A percentile compares a stretch with the other conserved stretches of the same genome.
phyloP scores from a whole-genome alignment of 2,113 vertebrate species.

The Cranoglanis bouderius region DNA sequence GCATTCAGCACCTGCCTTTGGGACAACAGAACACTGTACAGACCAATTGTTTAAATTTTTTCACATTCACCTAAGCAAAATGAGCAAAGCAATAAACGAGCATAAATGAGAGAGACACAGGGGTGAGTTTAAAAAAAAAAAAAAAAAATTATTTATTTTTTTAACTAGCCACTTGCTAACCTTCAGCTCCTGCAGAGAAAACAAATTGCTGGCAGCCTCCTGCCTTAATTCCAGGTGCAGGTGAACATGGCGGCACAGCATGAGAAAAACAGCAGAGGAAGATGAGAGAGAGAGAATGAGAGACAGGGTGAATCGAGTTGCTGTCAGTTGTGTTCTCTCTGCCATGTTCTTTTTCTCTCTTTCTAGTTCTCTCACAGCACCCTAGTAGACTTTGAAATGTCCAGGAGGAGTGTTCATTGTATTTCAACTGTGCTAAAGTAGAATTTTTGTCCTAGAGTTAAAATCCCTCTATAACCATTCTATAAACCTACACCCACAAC shows the following conservation, averaged over 20 bases:
- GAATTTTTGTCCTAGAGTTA: background rate
- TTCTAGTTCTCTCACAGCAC: background rate
- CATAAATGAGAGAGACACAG: background rate
- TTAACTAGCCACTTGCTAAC: conserved; percentile 23
- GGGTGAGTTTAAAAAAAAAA: background rate
- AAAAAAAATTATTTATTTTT: no score
- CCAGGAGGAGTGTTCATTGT: background rate
- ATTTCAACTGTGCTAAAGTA: background rate
- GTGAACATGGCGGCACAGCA: background rate
- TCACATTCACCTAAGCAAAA: background rate
- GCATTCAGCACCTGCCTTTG: background rate
- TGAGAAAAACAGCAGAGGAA: background rate
- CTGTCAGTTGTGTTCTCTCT: conserved; percentile 7
- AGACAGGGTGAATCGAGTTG: background rate
- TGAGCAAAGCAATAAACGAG: conserved; percentile 5
- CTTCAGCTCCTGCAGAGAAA: conserved; percentile 50
- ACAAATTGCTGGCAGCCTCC: conserved; percentile 44
- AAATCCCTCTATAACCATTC: background rate
- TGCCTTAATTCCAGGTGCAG: conserved; percentile 47
- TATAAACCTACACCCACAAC: background rate
- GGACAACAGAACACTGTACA: background rate
- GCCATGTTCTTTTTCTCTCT: background rate
- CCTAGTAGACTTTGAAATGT: background rate
- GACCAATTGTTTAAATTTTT: background rate
- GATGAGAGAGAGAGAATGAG: background rate